Percentiles rank a stretch among this genome's conserved stretches.
These are phyloP conservation scores for Euzetes globulus DNA, from an alignment of 2,888 invertebrate species.

Conservation along the genomic window DNA sequence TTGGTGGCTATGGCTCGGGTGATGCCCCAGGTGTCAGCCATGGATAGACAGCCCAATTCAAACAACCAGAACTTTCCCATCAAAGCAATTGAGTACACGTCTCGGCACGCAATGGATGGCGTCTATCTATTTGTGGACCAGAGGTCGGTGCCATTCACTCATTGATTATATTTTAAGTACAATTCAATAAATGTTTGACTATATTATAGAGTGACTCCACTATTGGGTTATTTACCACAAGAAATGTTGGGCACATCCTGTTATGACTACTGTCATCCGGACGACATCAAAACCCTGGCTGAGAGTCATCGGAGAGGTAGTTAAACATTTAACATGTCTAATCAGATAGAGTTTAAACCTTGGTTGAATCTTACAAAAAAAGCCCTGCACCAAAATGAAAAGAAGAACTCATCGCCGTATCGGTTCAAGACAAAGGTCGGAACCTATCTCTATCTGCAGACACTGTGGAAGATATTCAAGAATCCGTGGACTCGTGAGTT, in stretches of 20 bases:
- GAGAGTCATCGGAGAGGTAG: constrained; percentile 69
- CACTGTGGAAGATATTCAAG: constrained; percentile 77
- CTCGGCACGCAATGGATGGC: constrained; percentile 78
- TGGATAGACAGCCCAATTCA: background rate
- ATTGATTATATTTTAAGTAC: background rate
- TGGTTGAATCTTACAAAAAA: background rate
- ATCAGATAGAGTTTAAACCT: background rate
- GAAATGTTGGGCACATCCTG: constrained; percentile 83
- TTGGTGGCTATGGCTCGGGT: constrained; percentile 77
- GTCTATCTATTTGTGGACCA: constrained; percentile 89
- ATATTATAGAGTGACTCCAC: constrained; percentile 66
- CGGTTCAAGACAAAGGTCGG: constrained; percentile 73
- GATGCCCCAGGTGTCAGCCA: constrained; percentile 54
- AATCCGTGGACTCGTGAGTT: constrained; percentile 95
- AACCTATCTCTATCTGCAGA: constrained; percentile 63
- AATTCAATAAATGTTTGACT: constrained; percentile 39
- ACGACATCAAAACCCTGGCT: constrained; percentile 68
- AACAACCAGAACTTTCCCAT: constrained; percentile 40
- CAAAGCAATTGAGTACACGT: constrained; percentile 57
- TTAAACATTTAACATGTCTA: background rate
- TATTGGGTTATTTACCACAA: constrained; percentile 83
- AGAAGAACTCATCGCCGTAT: constrained; percentile 44
- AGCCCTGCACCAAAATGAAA: background rate
- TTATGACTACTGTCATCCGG: constrained; percentile 81
- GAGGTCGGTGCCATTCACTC: too few relatives aligned